Evolutionary conservation across 2,888 invertebrate species (phyloP).

Genomic region (Caenorhabditis becei): DNA sequence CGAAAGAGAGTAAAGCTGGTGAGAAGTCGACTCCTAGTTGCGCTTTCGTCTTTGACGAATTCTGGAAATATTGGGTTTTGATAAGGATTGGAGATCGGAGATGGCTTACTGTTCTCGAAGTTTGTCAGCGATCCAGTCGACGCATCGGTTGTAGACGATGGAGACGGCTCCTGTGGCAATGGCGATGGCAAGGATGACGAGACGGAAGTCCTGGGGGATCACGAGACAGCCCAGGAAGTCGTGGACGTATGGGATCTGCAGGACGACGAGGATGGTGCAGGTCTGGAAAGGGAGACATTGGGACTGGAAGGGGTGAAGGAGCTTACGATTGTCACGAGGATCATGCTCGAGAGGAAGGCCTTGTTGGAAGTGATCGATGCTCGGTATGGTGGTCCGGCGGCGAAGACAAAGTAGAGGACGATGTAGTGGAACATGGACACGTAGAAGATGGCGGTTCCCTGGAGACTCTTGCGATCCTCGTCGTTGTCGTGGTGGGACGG

Average conservation of each 20-base stretch:
- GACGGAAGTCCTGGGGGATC: conserved; percentile 43
- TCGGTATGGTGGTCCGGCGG: conserved; percentile 84
- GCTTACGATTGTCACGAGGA: conserved; percentile 60
- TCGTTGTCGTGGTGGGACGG: conserved; percentile 84
- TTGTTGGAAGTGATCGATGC: conserved; percentile 85
- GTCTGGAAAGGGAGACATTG: conserved; percentile 10
- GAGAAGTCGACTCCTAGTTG: conserved; percentile 4
- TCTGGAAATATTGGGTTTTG: conserved; percentile 25
- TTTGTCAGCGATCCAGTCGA: conserved; percentile 44
- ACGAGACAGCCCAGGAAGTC: conserved; percentile 47
- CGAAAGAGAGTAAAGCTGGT: conserved; percentile 12
- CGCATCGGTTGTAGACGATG: conserved; percentile 38
- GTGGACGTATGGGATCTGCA: conserved; percentile 12
- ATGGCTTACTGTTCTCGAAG: conserved; percentile 41
- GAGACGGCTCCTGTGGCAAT: conserved; percentile 29
- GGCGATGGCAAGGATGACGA: conserved; percentile 41
- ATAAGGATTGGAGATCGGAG: background rate
- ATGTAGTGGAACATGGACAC: conserved; percentile 88
- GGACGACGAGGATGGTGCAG: conserved; percentile 33
- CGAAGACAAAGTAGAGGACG: conserved; percentile 88
- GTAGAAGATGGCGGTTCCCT: conserved; percentile 88
- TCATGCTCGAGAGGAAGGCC: conserved; percentile 65
- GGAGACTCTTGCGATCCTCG: conserved; percentile 86
- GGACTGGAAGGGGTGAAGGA: background rate
- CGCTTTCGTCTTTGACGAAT: conserved; percentile 53